Evolutionary conservation across 2,113 vertebrate species (phyloP), one percentile per base, ranked within the genome.

Genomic region (Chaetodon auriga): DNA sequence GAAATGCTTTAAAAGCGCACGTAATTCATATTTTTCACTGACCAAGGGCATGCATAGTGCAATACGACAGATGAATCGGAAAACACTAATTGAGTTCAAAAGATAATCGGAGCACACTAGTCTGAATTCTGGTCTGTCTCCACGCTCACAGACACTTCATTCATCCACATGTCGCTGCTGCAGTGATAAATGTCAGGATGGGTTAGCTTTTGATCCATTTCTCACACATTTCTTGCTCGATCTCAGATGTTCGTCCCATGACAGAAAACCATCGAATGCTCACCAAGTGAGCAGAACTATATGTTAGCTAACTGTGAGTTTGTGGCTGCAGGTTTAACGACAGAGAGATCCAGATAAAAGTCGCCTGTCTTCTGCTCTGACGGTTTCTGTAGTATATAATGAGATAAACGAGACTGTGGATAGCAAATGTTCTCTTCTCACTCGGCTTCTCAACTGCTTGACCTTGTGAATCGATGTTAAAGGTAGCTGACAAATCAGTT

Each of bases 401-500:
- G 2, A 12, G 0, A 54, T 7, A 35, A 63, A 61, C 1, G 21
- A n/a, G 16, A 2, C 10, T 30, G 19, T 19, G 11, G 36, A 30
- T 15, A 5, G 10, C 23, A 6, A 14, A 4, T 5, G 21, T 6
- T 2, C 13, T 21, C 13, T 9, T 7, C 30, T 16, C 10, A 15
- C 10, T 3, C 62, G 3, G 36, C n/a, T 62, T 51, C 7, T 16
- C 1, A 14, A 2, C 62, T 0, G 45, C 16, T 51, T 90, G 88
- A 90, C 88, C 88, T 90, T 87, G 85, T 55, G 43, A 38, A 21
- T 45, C n/a, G 18, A 62, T 35, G 69, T 78, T 69, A 73, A 35
- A 21, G 43, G 11, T 41, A 41, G 8, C 38, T 41, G 6, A 41
- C 30, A 30, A 30, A 30, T 30, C 30, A 30, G 30, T 30, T 30